Percentiles rank a stretch among this genome's conserved stretches.
Evolutionary conservation across 2,797 vertebrate species (phyloP).

Genomic region (Potorous gilbertii): DNA sequence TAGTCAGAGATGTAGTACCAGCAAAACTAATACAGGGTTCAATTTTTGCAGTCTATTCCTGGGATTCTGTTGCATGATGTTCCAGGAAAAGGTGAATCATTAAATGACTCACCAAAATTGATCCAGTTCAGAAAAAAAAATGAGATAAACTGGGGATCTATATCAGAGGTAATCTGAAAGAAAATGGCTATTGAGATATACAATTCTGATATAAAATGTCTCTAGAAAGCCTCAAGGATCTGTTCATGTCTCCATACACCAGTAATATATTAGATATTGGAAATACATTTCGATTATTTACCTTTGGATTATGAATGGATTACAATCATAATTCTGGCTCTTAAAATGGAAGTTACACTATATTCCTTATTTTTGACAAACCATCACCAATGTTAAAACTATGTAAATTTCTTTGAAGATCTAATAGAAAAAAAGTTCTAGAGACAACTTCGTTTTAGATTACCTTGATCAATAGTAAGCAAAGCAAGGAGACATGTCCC

Average conservation of each 20-base stretch:
- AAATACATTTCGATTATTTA: constrained; percentile 48
- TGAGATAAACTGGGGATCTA: background rate
- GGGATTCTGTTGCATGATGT: background rate
- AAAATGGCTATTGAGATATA: background rate
- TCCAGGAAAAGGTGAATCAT: background rate
- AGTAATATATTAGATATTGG: constrained; percentile 4
- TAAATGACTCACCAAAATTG: background rate
- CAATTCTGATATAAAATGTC: background rate
- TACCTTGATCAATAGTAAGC: background rate
- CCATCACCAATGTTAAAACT: background rate
- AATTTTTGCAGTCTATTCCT: background rate
- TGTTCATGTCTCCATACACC: background rate
- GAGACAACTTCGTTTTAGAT: background rate
- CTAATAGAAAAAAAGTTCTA: background rate
- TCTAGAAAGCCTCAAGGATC: constrained; percentile 10
- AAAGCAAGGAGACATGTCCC: background rate
- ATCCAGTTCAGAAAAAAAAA: background rate
- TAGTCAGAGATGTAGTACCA: background rate
- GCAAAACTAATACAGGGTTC: background rate
- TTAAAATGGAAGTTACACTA: constrained; percentile 33
- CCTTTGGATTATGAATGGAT: constrained; percentile 50
- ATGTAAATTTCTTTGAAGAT: background rate
- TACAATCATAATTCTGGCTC: constrained; percentile 38
- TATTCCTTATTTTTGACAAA: constrained; percentile 19
- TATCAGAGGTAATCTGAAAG: background rate